Percentiles rank a stretch among this genome's conserved stretches.
phyloP scores from a whole-genome alignment of 2,797 vertebrate genomes.

The Cryptoprocta ferox region DNA sequence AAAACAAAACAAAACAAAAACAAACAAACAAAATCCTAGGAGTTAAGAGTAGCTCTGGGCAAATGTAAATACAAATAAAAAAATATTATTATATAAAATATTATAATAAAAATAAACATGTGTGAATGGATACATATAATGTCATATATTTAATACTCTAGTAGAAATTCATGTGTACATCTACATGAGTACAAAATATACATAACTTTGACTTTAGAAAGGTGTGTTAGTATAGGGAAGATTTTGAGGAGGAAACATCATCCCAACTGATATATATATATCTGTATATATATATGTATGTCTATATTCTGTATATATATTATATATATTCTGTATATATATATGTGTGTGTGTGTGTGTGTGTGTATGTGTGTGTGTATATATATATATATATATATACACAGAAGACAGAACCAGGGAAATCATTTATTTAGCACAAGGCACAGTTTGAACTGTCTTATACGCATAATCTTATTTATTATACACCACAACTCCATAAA shows the following conservation, averaged over 20 bases:
- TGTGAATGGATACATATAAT: not conserved
- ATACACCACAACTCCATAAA: not conserved
- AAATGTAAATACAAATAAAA: not conserved
- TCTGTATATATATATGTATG: too few relatives aligned
- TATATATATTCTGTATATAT: not conserved
- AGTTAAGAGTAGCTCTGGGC: not conserved
- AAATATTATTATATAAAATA: not conserved
- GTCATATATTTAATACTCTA: not conserved
- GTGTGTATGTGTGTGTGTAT: too few relatives aligned
- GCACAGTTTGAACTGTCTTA: not conserved
- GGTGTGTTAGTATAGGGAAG: not conserved
- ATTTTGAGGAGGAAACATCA: not conserved
- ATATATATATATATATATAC: not conserved
- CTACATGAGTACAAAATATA: not conserved
- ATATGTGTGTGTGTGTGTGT: too few relatives aligned
- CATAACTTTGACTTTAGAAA: not conserved
- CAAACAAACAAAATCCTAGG: not conserved
- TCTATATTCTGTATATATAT: too few relatives aligned
- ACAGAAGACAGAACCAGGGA: not conserved
- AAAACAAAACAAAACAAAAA: not conserved
- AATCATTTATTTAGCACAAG: not conserved
- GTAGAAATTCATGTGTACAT: not conserved
- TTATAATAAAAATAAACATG: not conserved
- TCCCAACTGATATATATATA: not conserved
- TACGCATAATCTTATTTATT: not conserved